These are phyloP conservation scores for Liasis olivaceus DNA, from an alignment of 2,797 vertebrate species.

Conservation along the genomic window DNA sequence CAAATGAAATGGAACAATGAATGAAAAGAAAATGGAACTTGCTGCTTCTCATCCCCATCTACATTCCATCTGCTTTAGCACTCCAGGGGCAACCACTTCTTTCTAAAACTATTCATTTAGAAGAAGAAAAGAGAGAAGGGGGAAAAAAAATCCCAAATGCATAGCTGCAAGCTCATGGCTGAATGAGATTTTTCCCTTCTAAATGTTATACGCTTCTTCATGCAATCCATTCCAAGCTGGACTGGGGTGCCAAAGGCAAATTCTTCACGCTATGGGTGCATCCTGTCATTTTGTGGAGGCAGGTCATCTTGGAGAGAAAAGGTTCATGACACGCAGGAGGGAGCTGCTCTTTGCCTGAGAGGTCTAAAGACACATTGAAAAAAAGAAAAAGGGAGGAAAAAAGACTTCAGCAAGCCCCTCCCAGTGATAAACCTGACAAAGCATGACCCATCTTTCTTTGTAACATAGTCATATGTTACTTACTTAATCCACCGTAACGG, in stretches of 20 bases:
- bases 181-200: constrained; percentile 38
- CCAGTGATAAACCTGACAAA: constrained; percentile 44
- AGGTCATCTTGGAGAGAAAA: constrained; percentile 64
- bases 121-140: constrained; percentile 4
- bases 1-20: background rate
- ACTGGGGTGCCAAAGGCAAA: constrained; percentile 41
- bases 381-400: constrained; percentile 9
- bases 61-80: constrained; percentile 63
- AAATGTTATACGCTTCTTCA: constrained; percentile 42
- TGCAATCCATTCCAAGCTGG: constrained; percentile 36
- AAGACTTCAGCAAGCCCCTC: constrained; percentile 16
- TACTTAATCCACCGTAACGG: constrained; percentile 64
- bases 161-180: background rate
- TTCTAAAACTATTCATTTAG: constrained; percentile 29
- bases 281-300: constrained; percentile 70
- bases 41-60: constrained; percentile 8
- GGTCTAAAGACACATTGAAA: constrained; percentile 41
- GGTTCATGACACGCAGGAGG: constrained; percentile 69
- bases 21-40: background rate
- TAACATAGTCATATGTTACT: constrained; percentile 44
- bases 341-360: constrained; percentile 54
- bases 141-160: constrained; percentile 25
- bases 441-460: constrained; percentile 50
- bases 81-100: constrained; percentile 53
- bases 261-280: constrained; percentile 63